Base-by-base conservation (phyloP, 2,113 vertebrate species). In the Trogon surrucura region DNA sequence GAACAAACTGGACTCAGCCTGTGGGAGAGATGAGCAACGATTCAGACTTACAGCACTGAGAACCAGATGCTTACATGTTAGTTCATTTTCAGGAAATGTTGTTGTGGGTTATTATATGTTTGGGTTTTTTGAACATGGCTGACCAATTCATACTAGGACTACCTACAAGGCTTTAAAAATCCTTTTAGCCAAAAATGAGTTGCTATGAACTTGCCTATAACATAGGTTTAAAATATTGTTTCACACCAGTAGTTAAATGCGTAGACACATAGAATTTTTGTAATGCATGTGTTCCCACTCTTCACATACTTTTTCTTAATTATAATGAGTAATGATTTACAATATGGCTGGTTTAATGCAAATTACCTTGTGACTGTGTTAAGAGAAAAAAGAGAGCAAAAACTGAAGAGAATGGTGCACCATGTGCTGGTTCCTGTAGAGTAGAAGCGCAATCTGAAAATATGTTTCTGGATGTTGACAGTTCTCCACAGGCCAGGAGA, bases 371-470 rank as follows among this genome's bases (percentile, higher is more conserved):
- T 61, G 30, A 58, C 3, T 71, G 13, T 44, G 11, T 61, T 44
- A 45, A 77, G 16, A 13, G 19, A 50, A 36, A 78, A 32, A n/a
- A 18, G 18, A 26, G 13, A 48, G 61, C 36, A 36, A 36, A 36
- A 36, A 36, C 36, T 36, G 36, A 36, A 36, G 36, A 36, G 38
- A 7, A 12, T n/a, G 34, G 10, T 77, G 11, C 16, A 48, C n/a
- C 1, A 0, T 44, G n/a, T 64, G n/a, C 36, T 65, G 21, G 22
- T 48, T 75, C 13, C 19, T 65, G 16, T 29, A 50, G 2, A 54
- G 34, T 11, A 77, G 19, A 71, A 66, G 2, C 16, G 58, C 38
- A 29, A 58, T 38, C 22, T 45, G 41, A 38, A 54, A 71, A 66
- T 56, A 14, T 19, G 20, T 60, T 81, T 66, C 45, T 60, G 38